These are phyloP conservation scores for Nycticorax nycticorax DNA, from an alignment of 2,113 vertebrate species.

Conservation along the genomic window DNA sequence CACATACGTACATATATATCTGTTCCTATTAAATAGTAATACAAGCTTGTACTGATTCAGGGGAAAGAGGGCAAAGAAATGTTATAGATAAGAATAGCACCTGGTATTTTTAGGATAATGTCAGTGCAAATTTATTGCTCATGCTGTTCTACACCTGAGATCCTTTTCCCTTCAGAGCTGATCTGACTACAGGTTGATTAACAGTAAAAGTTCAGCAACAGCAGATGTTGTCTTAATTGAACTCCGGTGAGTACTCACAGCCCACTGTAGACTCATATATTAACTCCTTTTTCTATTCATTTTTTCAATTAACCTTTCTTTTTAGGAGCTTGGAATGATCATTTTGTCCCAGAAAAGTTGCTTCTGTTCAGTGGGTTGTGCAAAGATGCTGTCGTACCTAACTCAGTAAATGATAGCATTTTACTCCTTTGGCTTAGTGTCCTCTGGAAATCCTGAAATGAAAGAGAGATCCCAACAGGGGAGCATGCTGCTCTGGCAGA, in stretches of 20 bases:
- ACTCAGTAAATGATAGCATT: neutral
- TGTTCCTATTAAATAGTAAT: neutral
- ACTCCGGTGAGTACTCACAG: neutral
- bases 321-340: neutral
- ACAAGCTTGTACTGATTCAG: neutral
- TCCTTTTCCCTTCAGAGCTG: neutral
- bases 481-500: neutral
- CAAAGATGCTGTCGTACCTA: neutral
- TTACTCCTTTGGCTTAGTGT: neutral
- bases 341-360: neutral
- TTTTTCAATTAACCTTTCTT: neutral
- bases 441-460: neutral
- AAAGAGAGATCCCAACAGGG: neutral
- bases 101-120: neutral
- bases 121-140: neutral
- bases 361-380: neutral
- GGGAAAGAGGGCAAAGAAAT: neutral
- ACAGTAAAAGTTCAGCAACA: neutral
- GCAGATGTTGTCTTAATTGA: neutral
- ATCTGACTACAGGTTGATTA: neutral
- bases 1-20: fast-evolving
- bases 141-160: neutral
- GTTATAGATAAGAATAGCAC: neutral
- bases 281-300: neutral
- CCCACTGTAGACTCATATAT: neutral